Evolutionary conservation across 2,888 invertebrate species (phyloP).

Genomic region (Dimorphilus gyrociliatus): DNA sequence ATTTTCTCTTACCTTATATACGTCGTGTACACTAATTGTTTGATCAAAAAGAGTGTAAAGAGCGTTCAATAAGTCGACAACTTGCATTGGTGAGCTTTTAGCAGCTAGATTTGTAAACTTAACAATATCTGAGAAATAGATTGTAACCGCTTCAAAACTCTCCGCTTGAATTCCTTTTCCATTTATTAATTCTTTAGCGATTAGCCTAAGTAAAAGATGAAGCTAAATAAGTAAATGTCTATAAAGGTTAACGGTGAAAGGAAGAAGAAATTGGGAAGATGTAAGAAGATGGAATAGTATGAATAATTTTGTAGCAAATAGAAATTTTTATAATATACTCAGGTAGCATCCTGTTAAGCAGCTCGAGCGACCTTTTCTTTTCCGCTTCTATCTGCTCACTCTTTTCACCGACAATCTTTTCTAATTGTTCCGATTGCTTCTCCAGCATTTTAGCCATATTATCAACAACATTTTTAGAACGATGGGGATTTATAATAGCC

Average conservation of each 20-base stretch:
- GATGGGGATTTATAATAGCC: too few species aligned
- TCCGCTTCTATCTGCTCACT: slow-evolving; percentile 22
- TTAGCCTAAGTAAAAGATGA: slow-evolving; percentile 17
- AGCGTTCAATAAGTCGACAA: slow-evolving; percentile 17
- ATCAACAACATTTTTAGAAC: slow-evolving; percentile 18
- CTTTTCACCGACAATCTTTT: slow-evolving; percentile 21
- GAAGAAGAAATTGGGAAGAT: too few species aligned
- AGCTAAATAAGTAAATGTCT: too few species aligned
- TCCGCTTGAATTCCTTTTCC: slow-evolving; percentile 20
- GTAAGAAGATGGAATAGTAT: too few species aligned
- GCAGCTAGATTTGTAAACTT: slow-evolving; percentile 21
- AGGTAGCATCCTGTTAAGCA: slow-evolving; percentile 18
- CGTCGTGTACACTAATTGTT: slow-evolving; percentile 18
- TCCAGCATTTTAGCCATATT: slow-evolving; percentile 25
- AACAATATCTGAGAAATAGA: slow-evolving; percentile 26
- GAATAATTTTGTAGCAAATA: too few species aligned
- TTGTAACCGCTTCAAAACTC: too few species aligned
- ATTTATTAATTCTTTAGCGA: slow-evolving; percentile 21
- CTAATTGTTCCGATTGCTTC: slow-evolving; percentile 20
- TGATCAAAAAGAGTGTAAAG: slow-evolving; percentile 18
- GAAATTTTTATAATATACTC: too few species aligned
- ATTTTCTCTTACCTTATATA: slow-evolving; percentile 16
- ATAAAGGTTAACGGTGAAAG: too few species aligned
- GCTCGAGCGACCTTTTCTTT: slow-evolving; percentile 17
- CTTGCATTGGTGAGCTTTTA: slow-evolving; percentile 21